A percentile compares a stretch with the other conserved stretches of the same genome.
Evolutionary conservation across 35 echinoderm and acorn worm genomes (phyloP).

Genomic region (Ophioderma brevispina): DNA sequence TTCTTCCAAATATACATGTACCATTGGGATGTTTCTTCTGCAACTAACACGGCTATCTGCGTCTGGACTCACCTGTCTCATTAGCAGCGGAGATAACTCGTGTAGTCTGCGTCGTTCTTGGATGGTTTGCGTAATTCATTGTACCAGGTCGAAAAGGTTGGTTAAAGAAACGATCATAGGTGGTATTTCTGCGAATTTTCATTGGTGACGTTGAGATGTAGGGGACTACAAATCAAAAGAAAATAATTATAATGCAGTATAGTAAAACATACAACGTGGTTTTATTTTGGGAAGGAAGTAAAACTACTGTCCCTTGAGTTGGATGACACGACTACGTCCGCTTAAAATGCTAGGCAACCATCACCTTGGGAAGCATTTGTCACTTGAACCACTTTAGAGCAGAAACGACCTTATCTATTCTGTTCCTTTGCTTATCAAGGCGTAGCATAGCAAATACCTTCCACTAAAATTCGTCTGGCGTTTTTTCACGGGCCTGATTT

Average conservation of each 20-base stretch:
- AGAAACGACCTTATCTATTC: too few species aligned
- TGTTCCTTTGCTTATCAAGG: too few species aligned
- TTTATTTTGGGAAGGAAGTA: not conserved
- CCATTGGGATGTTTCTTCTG: not conserved
- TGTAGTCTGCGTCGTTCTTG: constrained; percentile 58
- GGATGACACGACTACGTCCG: not conserved
- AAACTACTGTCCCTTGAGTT: not conserved
- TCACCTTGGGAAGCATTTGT: too few species aligned
- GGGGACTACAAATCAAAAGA: constrained; percentile 57
- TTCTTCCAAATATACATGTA: not conserved
- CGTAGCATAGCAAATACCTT: too few species aligned
- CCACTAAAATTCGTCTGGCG: too few species aligned
- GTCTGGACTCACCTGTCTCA: constrained; percentile 68
- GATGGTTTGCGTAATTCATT: constrained; percentile 65
- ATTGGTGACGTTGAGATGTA: constrained; percentile 52
- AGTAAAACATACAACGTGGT: not conserved
- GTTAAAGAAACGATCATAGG: constrained; percentile 96
- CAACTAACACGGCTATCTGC: not conserved
- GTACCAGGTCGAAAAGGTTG: constrained; percentile 80
- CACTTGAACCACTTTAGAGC: too few species aligned
- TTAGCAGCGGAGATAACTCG: constrained; percentile 64
- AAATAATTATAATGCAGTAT: not conserved
- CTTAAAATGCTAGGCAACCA: too few species aligned
- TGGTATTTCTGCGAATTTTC: constrained; percentile 71
- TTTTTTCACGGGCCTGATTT: too few species aligned